Evolutionary conservation across 2,113 vertebrate species (phyloP).

Genomic region (Melospiza melodia): DNA sequence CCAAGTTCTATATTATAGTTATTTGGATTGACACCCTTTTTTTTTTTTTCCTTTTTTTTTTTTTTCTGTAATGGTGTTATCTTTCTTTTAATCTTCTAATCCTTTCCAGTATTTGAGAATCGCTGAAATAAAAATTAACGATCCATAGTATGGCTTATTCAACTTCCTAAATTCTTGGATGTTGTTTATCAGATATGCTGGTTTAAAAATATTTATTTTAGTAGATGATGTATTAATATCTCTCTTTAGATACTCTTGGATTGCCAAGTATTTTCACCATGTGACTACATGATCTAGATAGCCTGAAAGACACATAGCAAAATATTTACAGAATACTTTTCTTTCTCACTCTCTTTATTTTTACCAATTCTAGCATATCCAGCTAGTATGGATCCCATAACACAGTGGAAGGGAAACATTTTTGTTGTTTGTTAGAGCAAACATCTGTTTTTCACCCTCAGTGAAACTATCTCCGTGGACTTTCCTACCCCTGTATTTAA

Average conservation of each 20-base stretch:
- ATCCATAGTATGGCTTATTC: not conserved
- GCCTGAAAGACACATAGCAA: not conserved
- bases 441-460: not conserved
- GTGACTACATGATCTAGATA: not conserved
- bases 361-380: not conserved
- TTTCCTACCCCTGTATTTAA: not conserved
- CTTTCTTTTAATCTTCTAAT: not conserved
- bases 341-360: not conserved
- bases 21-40: not conserved
- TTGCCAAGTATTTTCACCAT: slow-evolving; percentile 8
- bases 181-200: slow-evolving; percentile 4
- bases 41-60: fast-evolving
- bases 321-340: not conserved
- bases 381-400: not conserved
- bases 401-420: not conserved
- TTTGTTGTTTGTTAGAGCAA: not conserved
- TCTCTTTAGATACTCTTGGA: slow-evolving; percentile 7
- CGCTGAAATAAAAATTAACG: slow-evolving; percentile 17
- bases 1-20: not conserved
- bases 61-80: not conserved
- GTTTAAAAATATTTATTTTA: slow-evolving; percentile 29
- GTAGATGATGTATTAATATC: slow-evolving; percentile 1
- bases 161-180: slow-evolving; percentile 9
- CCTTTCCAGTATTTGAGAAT: not conserved
- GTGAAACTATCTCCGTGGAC: not conserved